Conservation (phyloP, 2,113 vertebrate genomes). For the Psettodes erumei region DNA sequence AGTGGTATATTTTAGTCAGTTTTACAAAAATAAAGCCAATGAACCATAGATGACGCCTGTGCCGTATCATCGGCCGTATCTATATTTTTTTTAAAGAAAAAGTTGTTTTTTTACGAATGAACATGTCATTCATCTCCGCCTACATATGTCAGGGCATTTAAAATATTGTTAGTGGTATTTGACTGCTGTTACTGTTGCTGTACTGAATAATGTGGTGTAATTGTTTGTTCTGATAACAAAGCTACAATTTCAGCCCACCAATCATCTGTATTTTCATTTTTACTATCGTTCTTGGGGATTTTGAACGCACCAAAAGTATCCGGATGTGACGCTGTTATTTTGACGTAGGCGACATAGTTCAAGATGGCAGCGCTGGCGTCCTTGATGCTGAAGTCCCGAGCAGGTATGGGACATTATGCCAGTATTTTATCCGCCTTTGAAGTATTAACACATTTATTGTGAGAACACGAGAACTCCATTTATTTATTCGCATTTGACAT, state of each 20-base stretch:
- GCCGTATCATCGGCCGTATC: too few relatives aligned
- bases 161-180: not conserved
- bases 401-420: conserved; percentile 50
- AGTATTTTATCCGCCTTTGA: too few relatives aligned
- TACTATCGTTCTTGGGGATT: not conserved
- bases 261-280: not conserved
- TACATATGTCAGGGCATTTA: not conserved
- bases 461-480: fast-evolving
- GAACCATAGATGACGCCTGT: too few relatives aligned
- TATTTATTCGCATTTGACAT: too few relatives aligned
- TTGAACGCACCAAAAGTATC: not conserved
- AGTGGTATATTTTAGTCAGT: not conserved
- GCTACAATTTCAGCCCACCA: not conserved
- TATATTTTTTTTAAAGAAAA: too few relatives aligned
- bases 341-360: not conserved
- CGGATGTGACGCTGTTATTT: conserved; percentile 43
- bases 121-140: not conserved
- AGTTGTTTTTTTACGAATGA: not conserved
- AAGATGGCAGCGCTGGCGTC: conserved; percentile 81
- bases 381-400: conserved; percentile 70
- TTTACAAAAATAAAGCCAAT: too few relatives aligned
- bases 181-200: not conserved
- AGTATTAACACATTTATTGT: too few relatives aligned
- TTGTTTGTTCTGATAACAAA: not conserved
- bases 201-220: not conserved